Evolutionary conservation across 2,888 invertebrate genomes (phyloP).

Genomic region (Drosophila anomalata): DNA sequence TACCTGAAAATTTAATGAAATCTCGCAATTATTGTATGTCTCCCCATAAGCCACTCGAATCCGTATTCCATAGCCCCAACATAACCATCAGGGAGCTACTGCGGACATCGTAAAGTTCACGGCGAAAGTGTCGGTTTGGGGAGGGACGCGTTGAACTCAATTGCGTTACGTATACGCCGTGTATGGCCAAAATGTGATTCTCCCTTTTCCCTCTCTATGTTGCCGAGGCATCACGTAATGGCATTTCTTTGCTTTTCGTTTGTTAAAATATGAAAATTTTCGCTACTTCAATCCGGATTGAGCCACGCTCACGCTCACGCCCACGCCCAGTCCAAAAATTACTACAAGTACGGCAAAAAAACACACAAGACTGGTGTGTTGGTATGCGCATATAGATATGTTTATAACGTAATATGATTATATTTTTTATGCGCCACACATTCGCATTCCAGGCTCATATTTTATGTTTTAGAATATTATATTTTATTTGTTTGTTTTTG

Average conservation of each 20-base stretch:
- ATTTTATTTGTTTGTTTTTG: slow-evolving; percentile 69
- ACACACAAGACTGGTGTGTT: slow-evolving; percentile 17
- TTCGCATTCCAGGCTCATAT: slow-evolving; percentile 58
- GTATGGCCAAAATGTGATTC: slow-evolving; percentile 52
- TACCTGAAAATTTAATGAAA: slow-evolving; percentile 29
- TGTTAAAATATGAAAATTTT: slow-evolving; percentile 70
- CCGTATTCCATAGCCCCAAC: slow-evolving; percentile 2
- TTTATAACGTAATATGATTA: slow-evolving; percentile 69
- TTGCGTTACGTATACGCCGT: slow-evolving; percentile 62
- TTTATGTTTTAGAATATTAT: slow-evolving; percentile 73
- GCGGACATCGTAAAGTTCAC: slow-evolving; percentile 73
- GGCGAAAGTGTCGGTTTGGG: slow-evolving; percentile 13
- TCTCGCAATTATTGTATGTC: slow-evolving; percentile 35
- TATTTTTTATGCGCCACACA: slow-evolving; percentile 71
- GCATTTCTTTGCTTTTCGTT: slow-evolving; percentile 70
- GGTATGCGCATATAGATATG: slow-evolving; percentile 17
- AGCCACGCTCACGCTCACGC: slow-evolving; percentile 31
- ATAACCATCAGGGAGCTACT: slow-evolving; percentile 55
- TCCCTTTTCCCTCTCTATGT: slow-evolving; percentile 24
- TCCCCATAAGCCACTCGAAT: slow-evolving; percentile 16
- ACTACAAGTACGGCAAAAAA: slow-evolving; percentile 35
- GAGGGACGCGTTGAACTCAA: slow-evolving; percentile 36
- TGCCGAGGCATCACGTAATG: slow-evolving; percentile 66
- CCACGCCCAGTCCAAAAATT: slow-evolving; percentile 23
- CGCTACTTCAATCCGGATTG: slow-evolving; percentile 33